A percentile compares a stretch with the other conserved stretches of the same genome.
phyloP scores from a whole-genome alignment of 2,113 vertebrate species.

The Copsychus sechellarum region DNA sequence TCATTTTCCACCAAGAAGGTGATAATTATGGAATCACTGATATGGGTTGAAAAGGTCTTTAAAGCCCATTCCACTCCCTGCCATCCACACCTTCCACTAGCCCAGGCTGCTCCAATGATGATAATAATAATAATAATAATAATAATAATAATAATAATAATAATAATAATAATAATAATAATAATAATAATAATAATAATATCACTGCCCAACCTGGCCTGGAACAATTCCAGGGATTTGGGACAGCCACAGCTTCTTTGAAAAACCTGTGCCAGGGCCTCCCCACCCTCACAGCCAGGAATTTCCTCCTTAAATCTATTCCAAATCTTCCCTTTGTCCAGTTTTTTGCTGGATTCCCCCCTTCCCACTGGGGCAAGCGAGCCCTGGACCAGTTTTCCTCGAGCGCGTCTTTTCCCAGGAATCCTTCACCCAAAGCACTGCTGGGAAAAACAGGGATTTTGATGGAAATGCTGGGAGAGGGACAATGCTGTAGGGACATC shows the following conservation, averaged over 20 bases:
- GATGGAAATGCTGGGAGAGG: not conserved
- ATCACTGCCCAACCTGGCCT: not conserved
- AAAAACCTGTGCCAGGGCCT: not conserved
- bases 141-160: too few relatives aligned
- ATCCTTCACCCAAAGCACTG: not conserved
- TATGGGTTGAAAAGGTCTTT: not conserved
- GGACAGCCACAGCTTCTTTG: not conserved
- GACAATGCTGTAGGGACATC: accelerated
- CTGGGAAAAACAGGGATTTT: not conserved
- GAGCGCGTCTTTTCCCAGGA: not conserved
- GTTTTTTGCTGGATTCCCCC: not conserved
- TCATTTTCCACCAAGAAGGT: not conserved
- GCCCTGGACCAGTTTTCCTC: not conserved
- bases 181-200: too few relatives aligned
- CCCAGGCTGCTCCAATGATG: not conserved
- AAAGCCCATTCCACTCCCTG: not conserved
- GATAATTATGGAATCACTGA: accelerated
- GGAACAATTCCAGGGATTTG: not conserved
- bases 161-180: too few relatives aligned
- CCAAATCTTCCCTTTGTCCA: not conserved
- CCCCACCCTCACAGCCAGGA: not conserved
- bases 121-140: too few relatives aligned
- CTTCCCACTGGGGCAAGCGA: not conserved
- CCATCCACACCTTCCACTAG: not conserved
- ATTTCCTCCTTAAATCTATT: not conserved